Evolutionary conservation across 2,113 vertebrate species (phyloP).

Genomic region (Chlamydotis undulata): DNA sequence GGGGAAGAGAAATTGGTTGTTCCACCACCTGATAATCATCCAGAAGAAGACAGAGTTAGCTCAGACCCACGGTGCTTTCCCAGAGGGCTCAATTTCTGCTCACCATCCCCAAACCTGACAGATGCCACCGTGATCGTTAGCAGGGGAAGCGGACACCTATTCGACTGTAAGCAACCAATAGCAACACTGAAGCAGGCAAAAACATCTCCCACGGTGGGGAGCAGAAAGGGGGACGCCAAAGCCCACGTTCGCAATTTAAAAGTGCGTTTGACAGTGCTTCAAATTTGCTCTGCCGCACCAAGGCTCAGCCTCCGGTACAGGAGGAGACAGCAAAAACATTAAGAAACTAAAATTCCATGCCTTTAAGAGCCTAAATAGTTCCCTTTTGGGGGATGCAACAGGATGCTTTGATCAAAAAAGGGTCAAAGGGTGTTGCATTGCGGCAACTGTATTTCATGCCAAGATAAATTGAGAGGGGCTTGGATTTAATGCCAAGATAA

Average conservation of each 20-base stretch:
- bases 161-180: background rate
- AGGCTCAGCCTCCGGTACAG: background rate
- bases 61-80: background rate
- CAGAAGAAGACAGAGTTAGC: conserved; percentile 54
- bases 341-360: background rate
- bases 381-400: background rate
- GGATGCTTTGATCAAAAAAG: background rate
- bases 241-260: background rate
- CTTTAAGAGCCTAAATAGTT: background rate
- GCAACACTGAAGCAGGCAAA: conserved; percentile 64
- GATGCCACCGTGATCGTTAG: conserved; percentile 14
- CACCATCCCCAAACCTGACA: conserved; percentile 30
- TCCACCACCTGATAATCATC: conserved; percentile 76
- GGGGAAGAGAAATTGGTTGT: conserved; percentile 52
- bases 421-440: background rate
- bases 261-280: background rate
- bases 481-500: background rate
- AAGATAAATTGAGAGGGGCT: background rate
- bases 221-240: background rate
- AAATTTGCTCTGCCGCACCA: background rate
- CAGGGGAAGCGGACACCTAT: background rate
- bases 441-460: background rate
- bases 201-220: background rate
- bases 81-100: background rate
- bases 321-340: background rate